Evolutionary conservation across 2,888 invertebrate genomes (phyloP), one percentile per base, ranked within the genome.

Genomic region (Troides helena): DNA sequence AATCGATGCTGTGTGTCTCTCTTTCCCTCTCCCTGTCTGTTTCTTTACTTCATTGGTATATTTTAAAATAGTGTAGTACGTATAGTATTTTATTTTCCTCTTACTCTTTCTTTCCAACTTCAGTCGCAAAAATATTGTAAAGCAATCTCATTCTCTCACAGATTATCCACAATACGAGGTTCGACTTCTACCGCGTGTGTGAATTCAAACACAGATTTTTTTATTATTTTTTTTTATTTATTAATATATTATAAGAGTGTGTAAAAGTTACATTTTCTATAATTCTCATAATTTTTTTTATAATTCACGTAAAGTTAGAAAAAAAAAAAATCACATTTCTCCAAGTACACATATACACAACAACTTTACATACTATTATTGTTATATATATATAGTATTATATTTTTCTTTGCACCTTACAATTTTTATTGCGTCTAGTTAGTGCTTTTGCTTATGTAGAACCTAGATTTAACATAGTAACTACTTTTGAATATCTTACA

Each of bases 361-460:
- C 46, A 53, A 53, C n/a, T 53, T 53, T 53, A 53, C 53, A 53
- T 6, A n/a, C 7, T 18, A 18, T 18, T 50, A 17, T 53, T 53
- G 18, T 65, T 56, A 62, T 64, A 18, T 36, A 65, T 36, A 65
- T 62, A 43, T 56, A 60, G 17, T 65, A 65, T 72, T 72, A 65
- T 65, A 30, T 67, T 73, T 75, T 74, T 73, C 71, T 77, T 85
- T 78, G 86, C 87, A 86, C 81, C 79, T 83, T 78, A 74, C 74
- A 74, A 43, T 72, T 76, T 82, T 81, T 67, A 73, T 80, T 82
- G 79, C 82, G 78, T 74, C 75, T 77, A 76, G 77, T 71, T 75
- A 76, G 84, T 68, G 78, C 86, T 86, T 85, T 80, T 80, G 84
- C 85, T 81, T 84, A 80, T 72, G 72, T 73, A 70, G 62, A 64